Percentiles rank a stretch among this genome's conserved stretches.
phyloP scores from a whole-genome alignment of 1,140 invertebrate genomes.

The Drosophila mojavensis region DNA sequence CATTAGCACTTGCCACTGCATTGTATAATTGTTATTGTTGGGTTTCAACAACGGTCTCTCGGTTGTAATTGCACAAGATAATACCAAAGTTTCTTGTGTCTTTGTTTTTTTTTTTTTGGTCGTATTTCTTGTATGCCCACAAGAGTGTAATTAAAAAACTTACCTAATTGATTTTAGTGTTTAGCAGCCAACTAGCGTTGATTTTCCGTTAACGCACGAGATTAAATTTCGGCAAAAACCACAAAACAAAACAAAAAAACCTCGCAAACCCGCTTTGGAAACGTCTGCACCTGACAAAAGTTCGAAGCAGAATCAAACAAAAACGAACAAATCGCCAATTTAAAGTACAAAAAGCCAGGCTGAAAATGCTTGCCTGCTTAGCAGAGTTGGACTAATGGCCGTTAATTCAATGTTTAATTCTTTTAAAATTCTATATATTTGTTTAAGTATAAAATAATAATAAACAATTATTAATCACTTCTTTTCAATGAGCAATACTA shows the following conservation, averaged over 20 bases:
- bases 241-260: constrained; percentile 10
- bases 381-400: neutral
- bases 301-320: constrained; percentile 53
- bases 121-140: neutral
- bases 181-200: constrained; percentile 15
- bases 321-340: constrained; percentile 26
- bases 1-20: constrained; percentile 49
- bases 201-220: constrained; percentile 25
- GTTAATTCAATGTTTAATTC: neutral
- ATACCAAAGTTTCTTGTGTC: constrained; percentile 45
- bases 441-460: neutral
- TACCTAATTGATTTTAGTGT: constrained; percentile 52
- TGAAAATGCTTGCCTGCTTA: constrained; percentile 7
- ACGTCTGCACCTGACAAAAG: constrained; percentile 43
- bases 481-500: neutral
- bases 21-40: constrained; percentile 37
- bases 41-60: constrained; percentile 48
- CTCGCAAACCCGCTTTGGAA: constrained; percentile 35
- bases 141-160: constrained; percentile 47
- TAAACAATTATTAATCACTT: neutral
- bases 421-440: neutral
- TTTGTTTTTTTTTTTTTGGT: constrained; percentile 1
- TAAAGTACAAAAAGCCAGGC: constrained; percentile 29
- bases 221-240: constrained; percentile 21
- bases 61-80: constrained; percentile 72